These are phyloP conservation scores for Hypotaenidia philippensis DNA, from an alignment of 2,797 vertebrate genomes.

Conservation along the genomic window DNA sequence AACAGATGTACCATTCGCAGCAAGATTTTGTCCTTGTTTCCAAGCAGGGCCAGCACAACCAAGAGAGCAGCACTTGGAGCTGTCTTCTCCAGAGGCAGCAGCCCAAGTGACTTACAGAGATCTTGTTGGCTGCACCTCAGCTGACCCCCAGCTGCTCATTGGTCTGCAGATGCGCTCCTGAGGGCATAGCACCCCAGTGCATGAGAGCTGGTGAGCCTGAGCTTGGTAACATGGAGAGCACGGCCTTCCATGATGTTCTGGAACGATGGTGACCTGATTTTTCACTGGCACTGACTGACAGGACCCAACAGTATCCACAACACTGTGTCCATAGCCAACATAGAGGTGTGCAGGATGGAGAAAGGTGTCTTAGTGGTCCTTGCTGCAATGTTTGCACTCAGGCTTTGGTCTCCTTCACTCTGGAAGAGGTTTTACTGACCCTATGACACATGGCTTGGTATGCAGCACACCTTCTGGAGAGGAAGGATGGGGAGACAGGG, in stretches of 20 bases:
- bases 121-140: not conserved
- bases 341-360: not conserved
- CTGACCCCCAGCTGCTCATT: not conserved
- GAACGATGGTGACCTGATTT: not conserved
- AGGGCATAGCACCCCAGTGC: not conserved
- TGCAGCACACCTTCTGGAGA: not conserved
- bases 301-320: not conserved
- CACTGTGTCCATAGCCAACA: not conserved
- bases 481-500: not conserved
- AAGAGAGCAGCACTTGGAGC: not conserved
- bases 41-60: not conserved
- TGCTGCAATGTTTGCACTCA: not conserved
- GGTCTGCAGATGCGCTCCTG: not conserved
- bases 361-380: not conserved
- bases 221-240: not conserved
- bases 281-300: not conserved
- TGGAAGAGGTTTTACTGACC: not conserved
- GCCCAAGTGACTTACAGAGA: not conserved
- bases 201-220: accelerated
- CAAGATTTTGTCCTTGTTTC: not conserved
- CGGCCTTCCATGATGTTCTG: not conserved
- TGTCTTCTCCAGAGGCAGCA: not conserved
- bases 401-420: not conserved
- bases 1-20: accelerated
- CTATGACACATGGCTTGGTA: accelerated